Evolutionary conservation across 2,888 invertebrate genomes (phyloP), one percentile per base, ranked within the genome.

Genomic region (Drosophila diplacantha): DNA sequence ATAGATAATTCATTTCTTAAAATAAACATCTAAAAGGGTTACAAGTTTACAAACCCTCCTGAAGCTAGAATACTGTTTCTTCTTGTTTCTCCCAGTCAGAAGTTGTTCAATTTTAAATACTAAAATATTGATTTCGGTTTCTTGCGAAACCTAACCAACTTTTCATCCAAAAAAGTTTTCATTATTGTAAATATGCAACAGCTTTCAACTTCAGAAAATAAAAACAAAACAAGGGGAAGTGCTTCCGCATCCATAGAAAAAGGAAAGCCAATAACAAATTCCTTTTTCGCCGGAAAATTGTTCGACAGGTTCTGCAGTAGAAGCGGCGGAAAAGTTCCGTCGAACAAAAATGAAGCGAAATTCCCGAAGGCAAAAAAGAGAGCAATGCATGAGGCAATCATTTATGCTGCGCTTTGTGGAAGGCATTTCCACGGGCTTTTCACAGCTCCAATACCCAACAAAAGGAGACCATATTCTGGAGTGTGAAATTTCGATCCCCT

Each of bases 181-280:
- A 64, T 70, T 69, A 73, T 75, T 47, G 53, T 50, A 65, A 74
- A 79, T 67, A 69, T 72, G 60, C 74, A 70, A 67, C 52, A 79
- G 74, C 61, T 69, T 69, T 71, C 63, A 64, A 43, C 22, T 24
- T 7, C 35, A 60, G 32, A 1, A n/a, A 31, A 11, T 34, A 16
- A 24, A 34, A 20, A 31, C 14, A 35, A 26, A 24, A 70, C 59
- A 49, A 59, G 55, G 24, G 16, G 6, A 49, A 67, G 41, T 60
- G 69, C 51, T 47, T 38, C 24, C 52, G 37, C 50, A 18, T 14
- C 44, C 64, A 34, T 31, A 47, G 37, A 1, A 34, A 14, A 39
- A 43, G 39, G 29, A 52, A 38, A 31, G 47, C 50, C 61, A 73
- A 65, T 74, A 76, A 71, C 72, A 76, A 79, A 79, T 59, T 64